Evolutionary conservation across 2,113 vertebrate genomes (phyloP).

Genomic region (Conger conger): DNA sequence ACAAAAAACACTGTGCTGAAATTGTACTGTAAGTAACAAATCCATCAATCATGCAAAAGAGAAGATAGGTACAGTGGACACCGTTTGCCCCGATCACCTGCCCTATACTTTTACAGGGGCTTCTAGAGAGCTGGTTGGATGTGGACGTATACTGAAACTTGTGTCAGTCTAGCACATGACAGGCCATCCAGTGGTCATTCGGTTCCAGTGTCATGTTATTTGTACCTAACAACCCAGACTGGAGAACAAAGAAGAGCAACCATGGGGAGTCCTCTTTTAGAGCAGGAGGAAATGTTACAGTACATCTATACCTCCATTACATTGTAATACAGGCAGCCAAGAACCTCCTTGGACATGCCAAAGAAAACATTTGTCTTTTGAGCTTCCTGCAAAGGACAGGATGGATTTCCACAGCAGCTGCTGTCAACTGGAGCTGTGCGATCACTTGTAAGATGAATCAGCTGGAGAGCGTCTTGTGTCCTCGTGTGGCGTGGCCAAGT

Average conservation of each 20-base stretch:
- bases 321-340: not conserved
- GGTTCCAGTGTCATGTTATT: not conserved
- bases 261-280: not conserved
- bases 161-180: not conserved
- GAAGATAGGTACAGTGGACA: not conserved
- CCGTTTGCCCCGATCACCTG: not conserved
- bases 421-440: not conserved
- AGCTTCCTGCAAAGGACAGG: slow-evolving; percentile 19
- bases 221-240: not conserved
- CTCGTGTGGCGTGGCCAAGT: not conserved
- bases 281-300: slow-evolving; percentile 20
- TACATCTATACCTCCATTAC: slow-evolving; percentile 14
- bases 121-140: not conserved
- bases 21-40: not conserved
- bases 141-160: not conserved
- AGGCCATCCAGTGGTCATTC: not conserved
- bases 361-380: slow-evolving; percentile 16
- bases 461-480: not conserved
- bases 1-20: not conserved
- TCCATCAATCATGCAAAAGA: not conserved
- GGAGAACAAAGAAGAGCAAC: not conserved
- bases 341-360: not conserved
- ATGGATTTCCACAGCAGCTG: slow-evolving; percentile 19
- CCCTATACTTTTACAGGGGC: not conserved
- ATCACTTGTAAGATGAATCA: not conserved